phyloP scores from a whole-genome alignment of 2,113 vertebrate genomes.

The Triplophysa dalaica region DNA sequence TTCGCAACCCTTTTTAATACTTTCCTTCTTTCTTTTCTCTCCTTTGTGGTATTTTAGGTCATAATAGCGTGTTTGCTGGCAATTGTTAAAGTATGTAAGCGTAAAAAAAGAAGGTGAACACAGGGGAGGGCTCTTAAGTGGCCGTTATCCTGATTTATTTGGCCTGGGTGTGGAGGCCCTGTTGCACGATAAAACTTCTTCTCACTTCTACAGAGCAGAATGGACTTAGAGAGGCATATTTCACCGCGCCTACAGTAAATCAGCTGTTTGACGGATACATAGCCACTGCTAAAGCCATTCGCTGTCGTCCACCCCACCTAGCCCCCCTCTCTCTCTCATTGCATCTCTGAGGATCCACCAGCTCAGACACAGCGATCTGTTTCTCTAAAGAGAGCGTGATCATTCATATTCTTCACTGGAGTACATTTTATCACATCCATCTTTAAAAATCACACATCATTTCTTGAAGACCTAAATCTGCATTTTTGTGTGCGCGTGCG shows the following conservation, averaged over 20 bases:
- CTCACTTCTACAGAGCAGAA: conserved; percentile 52
- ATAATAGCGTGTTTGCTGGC: conserved; percentile 30
- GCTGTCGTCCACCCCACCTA: not conserved
- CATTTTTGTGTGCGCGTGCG: not conserved
- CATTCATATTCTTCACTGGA: not conserved
- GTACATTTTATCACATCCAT: not conserved
- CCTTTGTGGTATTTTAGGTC: conserved; percentile 23
- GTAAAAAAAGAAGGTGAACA: conserved; percentile 42
- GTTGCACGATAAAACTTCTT: conserved; percentile 61
- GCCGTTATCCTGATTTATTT: conserved; percentile 60
- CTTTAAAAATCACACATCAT: not conserved
- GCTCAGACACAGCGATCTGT: not conserved
- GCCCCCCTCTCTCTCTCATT: conserved; percentile 48
- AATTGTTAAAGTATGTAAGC: conserved; percentile 48
- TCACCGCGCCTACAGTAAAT: conserved; percentile 46
- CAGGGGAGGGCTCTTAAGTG: conserved; percentile 44
- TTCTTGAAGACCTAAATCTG: not conserved
- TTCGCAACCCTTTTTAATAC: conserved; percentile 27
- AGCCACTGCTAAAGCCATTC: conserved; percentile 43
- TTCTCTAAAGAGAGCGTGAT: conserved; percentile 11
- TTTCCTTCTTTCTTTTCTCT: conserved; percentile 31
- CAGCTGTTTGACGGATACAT: conserved; percentile 26
- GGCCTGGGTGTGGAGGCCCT: conserved; percentile 48
- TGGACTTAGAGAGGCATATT: conserved; percentile 54
- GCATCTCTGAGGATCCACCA: not conserved